Evolutionary conservation across 2,888 invertebrate genomes (phyloP), one percentile per base, ranked within the genome.

Genomic region (Scaptomyza polygonia): DNA sequence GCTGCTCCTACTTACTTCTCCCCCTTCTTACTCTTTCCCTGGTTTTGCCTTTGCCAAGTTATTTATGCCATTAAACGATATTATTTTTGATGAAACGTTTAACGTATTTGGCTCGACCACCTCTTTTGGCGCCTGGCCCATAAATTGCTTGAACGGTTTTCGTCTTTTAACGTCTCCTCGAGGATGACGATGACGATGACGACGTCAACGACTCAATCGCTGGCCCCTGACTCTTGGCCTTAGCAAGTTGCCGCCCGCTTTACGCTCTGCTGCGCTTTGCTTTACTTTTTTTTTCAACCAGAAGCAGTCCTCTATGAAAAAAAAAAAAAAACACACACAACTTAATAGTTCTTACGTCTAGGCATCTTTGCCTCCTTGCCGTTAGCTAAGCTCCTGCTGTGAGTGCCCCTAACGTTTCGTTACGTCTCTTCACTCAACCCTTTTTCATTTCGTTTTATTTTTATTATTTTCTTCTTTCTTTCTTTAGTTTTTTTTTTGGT

Each of bases 61-160:
- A 42, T 70, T 70, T 69, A 69, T 59, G 75, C 57, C 39, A 61
- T 62, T 71, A 56, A 56, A 49, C 71, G 48, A 66, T 66, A 72
- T 54, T 56, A 72, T 72, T 72, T 39, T 72, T 66, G 71, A 72
- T 66, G 71, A 72, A 71, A 71, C 49, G 65, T 40, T 59, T 48
- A 56, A 54, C 57, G 29, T 45, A 34, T 52, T 69, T 53, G 48
- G 71, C 63, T 6, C 9, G 8, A 36, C 14, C 36, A 12, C n/a
- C 8, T 11, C n/a, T 3, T 21, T 42, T 11, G 27, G 9, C 6
- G 32, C 30, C 30, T 27, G 32, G 9, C 34, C 25, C 18, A 32
- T 18, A 47, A 59, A 47, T 47, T 59, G 47, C 47, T 47, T 61
- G 3, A 61, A 61, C 30, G 29, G 27, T 29, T 61, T 39, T 27